Evolutionary conservation across 2,888 invertebrate genomes (phyloP).

Genomic region (Andrena fulva): DNA sequence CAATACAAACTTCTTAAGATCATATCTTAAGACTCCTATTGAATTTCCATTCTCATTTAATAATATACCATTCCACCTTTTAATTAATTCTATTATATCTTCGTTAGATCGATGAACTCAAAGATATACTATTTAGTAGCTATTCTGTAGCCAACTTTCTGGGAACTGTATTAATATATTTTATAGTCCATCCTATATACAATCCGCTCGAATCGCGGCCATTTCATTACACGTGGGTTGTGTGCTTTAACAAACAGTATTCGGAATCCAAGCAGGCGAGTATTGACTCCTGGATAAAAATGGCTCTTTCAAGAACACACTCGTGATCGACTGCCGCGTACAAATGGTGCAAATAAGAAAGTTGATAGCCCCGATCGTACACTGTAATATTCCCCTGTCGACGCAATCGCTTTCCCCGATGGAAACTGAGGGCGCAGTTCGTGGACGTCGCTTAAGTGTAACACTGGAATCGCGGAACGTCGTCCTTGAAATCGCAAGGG

Average conservation of each 20-base stretch:
- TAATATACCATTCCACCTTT: too few species aligned
- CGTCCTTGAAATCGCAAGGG: background rate
- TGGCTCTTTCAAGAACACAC: conserved; percentile 50
- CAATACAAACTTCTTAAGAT: too few species aligned
- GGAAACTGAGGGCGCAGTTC: conserved; percentile 30
- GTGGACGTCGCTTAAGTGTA: conserved; percentile 26
- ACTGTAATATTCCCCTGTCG: conserved; percentile 38
- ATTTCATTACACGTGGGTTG: conserved; percentile 17
- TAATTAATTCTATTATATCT: too few species aligned
- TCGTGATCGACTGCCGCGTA: conserved; percentile 37
- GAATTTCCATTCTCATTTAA: too few species aligned
- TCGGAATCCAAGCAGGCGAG: conserved; percentile 6
- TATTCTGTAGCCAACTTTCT: too few species aligned
- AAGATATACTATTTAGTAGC: background rate
- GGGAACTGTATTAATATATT: background rate
- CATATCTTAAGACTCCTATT: too few species aligned
- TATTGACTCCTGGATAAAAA: conserved; percentile 55
- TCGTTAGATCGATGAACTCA: background rate
- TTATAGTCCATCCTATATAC: background rate
- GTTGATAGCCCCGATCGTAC: conserved; percentile 39
- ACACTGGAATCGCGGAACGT: conserved; percentile 2
- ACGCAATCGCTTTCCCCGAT: conserved; percentile 33
- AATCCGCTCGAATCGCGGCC: conserved; percentile 9
- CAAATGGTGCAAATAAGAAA: conserved; percentile 51
- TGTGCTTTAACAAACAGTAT: conserved; percentile 43